Conservation (phyloP, 2,113 vertebrate genomes). For the Cebus imitator region DNA sequence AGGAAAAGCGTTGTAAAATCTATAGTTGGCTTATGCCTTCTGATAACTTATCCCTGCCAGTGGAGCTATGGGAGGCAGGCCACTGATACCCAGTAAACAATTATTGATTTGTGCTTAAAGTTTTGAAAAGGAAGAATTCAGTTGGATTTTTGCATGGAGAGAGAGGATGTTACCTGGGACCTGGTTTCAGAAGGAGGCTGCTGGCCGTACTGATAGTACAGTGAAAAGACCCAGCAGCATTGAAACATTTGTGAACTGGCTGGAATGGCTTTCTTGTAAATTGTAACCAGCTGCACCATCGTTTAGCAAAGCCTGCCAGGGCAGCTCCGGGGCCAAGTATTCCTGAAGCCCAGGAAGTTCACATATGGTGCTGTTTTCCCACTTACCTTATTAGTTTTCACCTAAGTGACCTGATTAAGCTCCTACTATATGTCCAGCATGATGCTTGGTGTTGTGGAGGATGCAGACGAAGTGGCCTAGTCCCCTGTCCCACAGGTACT, state of each 20-base stretch:
- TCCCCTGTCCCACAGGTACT: background rate
- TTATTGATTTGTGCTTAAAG: background rate
- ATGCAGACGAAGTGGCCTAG: background rate
- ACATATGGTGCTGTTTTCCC: background rate
- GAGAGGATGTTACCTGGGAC: background rate
- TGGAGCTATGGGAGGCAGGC: background rate
- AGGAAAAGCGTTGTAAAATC: background rate
- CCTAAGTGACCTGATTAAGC: background rate
- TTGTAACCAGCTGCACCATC: background rate
- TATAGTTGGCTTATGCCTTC: background rate
- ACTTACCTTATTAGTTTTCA: background rate
- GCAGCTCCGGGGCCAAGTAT: background rate
- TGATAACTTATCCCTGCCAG: background rate
- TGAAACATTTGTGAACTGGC: background rate
- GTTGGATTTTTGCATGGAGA: background rate
- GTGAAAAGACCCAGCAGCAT: background rate
- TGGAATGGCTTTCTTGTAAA: background rate
- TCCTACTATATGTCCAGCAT: background rate
- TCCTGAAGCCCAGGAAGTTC: background rate
- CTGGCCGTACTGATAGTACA: background rate
- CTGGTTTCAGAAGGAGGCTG: background rate
- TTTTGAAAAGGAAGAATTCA: background rate
- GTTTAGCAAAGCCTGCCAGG: background rate
- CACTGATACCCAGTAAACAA: background rate
- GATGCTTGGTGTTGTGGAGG: background rate